phyloP scores from a whole-genome alignment of 1,140 invertebrate species.

The Orius laevigatus region DNA sequence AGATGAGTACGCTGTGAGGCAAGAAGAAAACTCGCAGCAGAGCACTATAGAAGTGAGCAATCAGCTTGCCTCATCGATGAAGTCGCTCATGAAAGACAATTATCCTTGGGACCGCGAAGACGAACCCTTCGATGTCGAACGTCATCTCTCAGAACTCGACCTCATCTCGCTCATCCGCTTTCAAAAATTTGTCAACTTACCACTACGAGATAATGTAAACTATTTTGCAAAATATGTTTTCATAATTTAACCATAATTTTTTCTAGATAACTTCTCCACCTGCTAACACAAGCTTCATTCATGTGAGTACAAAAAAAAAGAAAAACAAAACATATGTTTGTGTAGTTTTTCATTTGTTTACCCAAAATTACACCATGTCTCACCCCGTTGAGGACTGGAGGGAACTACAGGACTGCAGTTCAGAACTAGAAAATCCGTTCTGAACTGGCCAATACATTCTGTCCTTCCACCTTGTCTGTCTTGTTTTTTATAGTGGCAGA shows the following conservation, averaged over 20 bases:
- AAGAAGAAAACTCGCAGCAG: neutral
- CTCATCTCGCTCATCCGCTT: conserved; percentile 51
- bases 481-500: no score
- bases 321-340: no score
- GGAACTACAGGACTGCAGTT: no score
- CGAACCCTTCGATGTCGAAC: conserved; percentile 47
- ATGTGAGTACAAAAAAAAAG: no score
- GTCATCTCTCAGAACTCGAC: conserved; percentile 36
- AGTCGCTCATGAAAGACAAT: neutral
- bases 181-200: conserved; percentile 34
- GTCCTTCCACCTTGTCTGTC: no score
- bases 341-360: no score
- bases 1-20: neutral
- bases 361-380: no score
- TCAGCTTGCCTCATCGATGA: conserved; percentile 2
- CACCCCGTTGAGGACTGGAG: no score
- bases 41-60: conserved; percentile 8
- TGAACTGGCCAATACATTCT: no score
- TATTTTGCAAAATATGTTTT: neutral
- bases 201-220: neutral
- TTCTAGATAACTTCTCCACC: no score
- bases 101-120: conserved; percentile 36
- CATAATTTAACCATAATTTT: neutral
- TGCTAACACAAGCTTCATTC: no score
- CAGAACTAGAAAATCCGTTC: no score